Evolutionary conservation across 1,140 invertebrate genomes (phyloP), one percentile per base, ranked within the genome.

Genomic region (Mya arenaria): DNA sequence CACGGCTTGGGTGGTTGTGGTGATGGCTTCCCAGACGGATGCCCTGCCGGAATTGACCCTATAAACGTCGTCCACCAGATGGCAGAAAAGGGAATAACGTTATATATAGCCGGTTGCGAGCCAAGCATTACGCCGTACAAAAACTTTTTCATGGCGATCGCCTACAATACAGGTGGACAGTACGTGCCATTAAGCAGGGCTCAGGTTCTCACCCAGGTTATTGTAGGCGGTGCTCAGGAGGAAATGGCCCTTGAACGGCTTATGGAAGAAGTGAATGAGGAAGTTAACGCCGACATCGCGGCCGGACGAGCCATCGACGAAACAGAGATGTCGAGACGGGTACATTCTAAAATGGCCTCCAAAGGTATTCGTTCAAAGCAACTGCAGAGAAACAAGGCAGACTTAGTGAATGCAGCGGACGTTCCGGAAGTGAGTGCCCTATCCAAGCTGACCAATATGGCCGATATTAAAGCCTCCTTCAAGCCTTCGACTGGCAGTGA

Each of bases 141-240:
- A 80, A 89, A 91, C n/a, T 91, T 91, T 68, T 91, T 91, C 81
- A 85, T 84, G 60, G 88, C 87, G 17, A 25, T 91, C 28, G 90
- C 89, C 0, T 88, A 87, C 66, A 39, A 86, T 19, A 90, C 90
- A n/a, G 90, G 90, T 19, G 90, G 90, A 8, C 90, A 91, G 65
- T 91, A 91, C 77, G 86, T 91, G 8, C 90, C 90, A 17, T 68
- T 91, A 6, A 65, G 63, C 4, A 86, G 83, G 30, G 87, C 89
- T 13, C 71, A 85, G 8, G 32, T 87, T 13, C 81, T 91, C 4
- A 84, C 85, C 0, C 72, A 89, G 48, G 85, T 89, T 15, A 90
- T 91, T 19, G 81, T 89, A 15, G 89, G 89, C 34, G 90, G 90
- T 15, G 89, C 87, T 5, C 84, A 88, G 48, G 89, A 91, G 75